phyloP scores from a whole-genome alignment of 2,797 vertebrate genomes.

The Semotilus atromaculatus region DNA sequence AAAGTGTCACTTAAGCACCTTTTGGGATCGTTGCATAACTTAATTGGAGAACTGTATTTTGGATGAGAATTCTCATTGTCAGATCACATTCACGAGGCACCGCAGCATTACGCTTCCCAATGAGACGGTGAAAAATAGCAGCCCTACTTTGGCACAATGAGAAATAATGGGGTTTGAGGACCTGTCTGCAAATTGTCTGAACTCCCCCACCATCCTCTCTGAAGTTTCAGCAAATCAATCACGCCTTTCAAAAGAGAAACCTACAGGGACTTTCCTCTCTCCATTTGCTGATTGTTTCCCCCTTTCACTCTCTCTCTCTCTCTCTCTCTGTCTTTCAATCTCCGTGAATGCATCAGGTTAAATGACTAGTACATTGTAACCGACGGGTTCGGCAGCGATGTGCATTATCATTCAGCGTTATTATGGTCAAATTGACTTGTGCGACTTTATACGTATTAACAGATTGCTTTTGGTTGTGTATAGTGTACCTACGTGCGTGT shows the following conservation, averaged over 20 bases:
- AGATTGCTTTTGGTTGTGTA: background rate
- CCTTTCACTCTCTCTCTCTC: constrained; percentile 35
- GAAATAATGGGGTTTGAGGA: constrained; percentile 55
- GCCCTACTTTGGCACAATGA: constrained; percentile 34
- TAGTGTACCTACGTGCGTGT: background rate
- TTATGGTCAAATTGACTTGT: constrained; percentile 19
- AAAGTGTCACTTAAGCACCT: background rate
- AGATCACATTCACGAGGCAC: constrained; percentile 3
- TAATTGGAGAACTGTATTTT: background rate
- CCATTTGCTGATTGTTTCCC: constrained; percentile 65
- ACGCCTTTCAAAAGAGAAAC: constrained; percentile 54
- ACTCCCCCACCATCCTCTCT: constrained; percentile 60
- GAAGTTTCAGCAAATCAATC: constrained; percentile 71
- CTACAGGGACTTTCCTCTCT: constrained; percentile 46
- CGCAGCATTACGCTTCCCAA: constrained; percentile 12
- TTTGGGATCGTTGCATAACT: background rate
- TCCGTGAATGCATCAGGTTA: constrained; percentile 43
- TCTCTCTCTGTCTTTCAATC: constrained; percentile 26
- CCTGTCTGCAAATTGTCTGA: constrained; percentile 68
- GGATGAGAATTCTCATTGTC: constrained; percentile 18
- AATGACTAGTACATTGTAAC: constrained; percentile 44
- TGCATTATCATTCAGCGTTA: background rate
- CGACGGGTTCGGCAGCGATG: background rate
- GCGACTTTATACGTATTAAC: background rate
- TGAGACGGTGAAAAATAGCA: constrained; percentile 42